Conservation (phyloP, 2,888 invertebrate species). For the Caenorhabditis plicata region DNA sequence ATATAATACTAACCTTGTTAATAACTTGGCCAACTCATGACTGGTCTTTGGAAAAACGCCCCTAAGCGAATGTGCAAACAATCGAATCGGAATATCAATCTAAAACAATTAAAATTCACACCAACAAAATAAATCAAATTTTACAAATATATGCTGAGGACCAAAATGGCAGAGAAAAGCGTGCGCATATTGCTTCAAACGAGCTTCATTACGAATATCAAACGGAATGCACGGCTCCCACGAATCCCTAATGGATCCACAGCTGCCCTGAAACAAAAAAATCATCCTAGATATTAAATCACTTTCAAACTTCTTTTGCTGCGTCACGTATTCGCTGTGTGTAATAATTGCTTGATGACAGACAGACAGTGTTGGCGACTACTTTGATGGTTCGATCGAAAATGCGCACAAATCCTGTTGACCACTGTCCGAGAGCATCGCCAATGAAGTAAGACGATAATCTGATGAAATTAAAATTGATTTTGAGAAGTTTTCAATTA, state of each 20-base stretch:
- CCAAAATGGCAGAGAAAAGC: conserved; percentile 29
- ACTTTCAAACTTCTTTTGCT: conserved; percentile 9
- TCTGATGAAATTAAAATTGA: conserved; percentile 2
- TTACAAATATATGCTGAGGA: conserved; percentile 26
- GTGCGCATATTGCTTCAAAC: conserved; percentile 14
- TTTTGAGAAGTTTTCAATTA: background rate
- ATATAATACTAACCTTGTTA: too few species aligned
- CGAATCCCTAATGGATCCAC: conserved; percentile 12
- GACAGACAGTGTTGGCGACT: conserved; percentile 19
- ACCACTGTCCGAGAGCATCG: conserved; percentile 22
- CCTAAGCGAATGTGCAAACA: conserved; percentile 21
- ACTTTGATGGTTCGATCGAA: conserved; percentile 22
- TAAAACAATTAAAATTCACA: background rate
- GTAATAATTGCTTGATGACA: conserved; percentile 19
- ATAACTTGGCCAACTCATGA: conserved; percentile 10
- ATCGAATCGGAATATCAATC: conserved; percentile 29
- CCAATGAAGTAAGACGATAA: conserved; percentile 9
- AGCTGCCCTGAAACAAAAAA: background rate
- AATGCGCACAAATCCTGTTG: conserved; percentile 27
- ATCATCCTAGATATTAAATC: background rate
- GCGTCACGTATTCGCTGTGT: conserved; percentile 25
- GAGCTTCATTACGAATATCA: conserved; percentile 23
- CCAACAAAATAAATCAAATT: background rate
- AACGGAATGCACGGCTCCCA: conserved; percentile 32
- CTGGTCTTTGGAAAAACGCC: conserved; percentile 29